These are phyloP conservation scores for Pteropus alecto DNA, from an alignment of 2,113 vertebrate species.

Conservation along the genomic window DNA sequence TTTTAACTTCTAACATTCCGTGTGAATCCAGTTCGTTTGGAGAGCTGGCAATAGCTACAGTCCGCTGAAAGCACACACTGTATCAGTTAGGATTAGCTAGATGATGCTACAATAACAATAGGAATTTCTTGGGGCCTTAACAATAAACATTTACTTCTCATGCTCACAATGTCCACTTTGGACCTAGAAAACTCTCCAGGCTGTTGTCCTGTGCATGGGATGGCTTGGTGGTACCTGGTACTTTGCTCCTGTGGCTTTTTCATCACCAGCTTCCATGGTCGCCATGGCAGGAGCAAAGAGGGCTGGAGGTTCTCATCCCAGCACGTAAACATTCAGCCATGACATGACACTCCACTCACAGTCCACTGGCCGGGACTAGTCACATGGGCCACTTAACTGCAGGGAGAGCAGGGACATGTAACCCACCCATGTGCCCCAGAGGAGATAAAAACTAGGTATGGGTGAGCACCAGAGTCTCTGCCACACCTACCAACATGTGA, in stretches of 20 bases:
- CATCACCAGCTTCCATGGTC: not conserved
- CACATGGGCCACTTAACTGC: not conserved
- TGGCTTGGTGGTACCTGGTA: not conserved
- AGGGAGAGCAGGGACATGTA: not conserved
- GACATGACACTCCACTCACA: not conserved
- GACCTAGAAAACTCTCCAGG: not conserved
- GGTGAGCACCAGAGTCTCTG: not conserved
- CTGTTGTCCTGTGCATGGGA: not conserved
- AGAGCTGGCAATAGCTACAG: not conserved
- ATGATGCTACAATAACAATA: not conserved
- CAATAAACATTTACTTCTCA: not conserved
- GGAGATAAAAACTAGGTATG: not conserved
- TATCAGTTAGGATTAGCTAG: not conserved
- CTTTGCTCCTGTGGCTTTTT: not conserved
- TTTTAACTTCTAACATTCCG: not conserved
- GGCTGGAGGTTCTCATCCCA: not conserved
- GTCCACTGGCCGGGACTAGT: not conserved
- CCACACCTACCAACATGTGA: not conserved
- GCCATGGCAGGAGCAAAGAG: not conserved
- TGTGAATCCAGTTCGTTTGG: not conserved
- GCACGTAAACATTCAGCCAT: not conserved
- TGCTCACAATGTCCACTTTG: not conserved
- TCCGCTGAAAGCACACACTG: not conserved
- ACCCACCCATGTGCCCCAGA: not conserved
- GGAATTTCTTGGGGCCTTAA: not conserved